These are phyloP conservation scores for Drosophila siamana DNA, from an alignment of 2,888 invertebrate species.

Conservation along the genomic window DNA sequence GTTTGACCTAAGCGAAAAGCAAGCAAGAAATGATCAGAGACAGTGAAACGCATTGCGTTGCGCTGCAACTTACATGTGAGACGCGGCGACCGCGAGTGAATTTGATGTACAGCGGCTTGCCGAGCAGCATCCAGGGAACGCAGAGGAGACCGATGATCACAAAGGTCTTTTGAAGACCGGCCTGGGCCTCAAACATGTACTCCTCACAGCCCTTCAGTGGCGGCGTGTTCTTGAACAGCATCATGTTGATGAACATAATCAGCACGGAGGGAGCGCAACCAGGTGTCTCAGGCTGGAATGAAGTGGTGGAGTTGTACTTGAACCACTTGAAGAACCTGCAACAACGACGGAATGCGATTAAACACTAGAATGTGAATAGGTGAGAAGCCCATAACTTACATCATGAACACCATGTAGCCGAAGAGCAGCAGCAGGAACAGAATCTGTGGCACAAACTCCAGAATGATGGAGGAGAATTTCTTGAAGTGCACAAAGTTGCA, in stretches of 20 bases:
- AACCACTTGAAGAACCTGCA: slow-evolving; percentile 94
- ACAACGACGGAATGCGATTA: neutral
- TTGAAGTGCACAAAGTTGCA: slow-evolving; percentile 92
- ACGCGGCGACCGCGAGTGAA: slow-evolving; percentile 73
- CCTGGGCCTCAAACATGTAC: slow-evolving; percentile 90
- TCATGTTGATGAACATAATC: slow-evolving; percentile 93
- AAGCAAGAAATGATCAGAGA: too few relatives aligned
- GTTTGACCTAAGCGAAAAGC: slow-evolving; percentile 67
- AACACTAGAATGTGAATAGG: neutral
- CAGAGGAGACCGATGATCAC: slow-evolving; percentile 93
- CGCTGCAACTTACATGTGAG: slow-evolving; percentile 63
- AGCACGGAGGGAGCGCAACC: slow-evolving; percentile 91
- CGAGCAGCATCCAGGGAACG: slow-evolving; percentile 97
- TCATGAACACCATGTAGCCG: slow-evolving; percentile 95
- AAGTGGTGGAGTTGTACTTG: slow-evolving; percentile 87
- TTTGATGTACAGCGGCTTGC: slow-evolving; percentile 93
- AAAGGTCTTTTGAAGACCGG: slow-evolving; percentile 90
- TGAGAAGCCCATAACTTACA: slow-evolving; percentile 85
- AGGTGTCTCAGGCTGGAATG: slow-evolving; percentile 83
- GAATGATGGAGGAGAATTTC: slow-evolving; percentile 89
- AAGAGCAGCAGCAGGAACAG: slow-evolving; percentile 94
- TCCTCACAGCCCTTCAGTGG: slow-evolving; percentile 86
- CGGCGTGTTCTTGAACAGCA: slow-evolving; percentile 88
- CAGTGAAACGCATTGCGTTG: too few relatives aligned
- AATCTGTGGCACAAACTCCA: slow-evolving; percentile 96